Evolutionary conservation across 2,797 vertebrate species (phyloP).

Genomic region (Momotus momota): DNA sequence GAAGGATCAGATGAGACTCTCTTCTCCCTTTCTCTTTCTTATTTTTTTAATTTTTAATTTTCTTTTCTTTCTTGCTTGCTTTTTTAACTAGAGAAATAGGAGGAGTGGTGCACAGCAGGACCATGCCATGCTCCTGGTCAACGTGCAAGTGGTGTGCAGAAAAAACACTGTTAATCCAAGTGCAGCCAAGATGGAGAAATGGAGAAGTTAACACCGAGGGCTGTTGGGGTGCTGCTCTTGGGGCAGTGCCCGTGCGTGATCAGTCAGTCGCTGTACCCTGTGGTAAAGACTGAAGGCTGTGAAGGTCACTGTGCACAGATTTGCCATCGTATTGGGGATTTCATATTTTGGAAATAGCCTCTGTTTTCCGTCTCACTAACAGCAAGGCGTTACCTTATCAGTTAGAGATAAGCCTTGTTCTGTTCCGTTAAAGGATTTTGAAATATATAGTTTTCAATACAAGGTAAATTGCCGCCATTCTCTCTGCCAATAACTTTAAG

Average conservation of each 20-base stretch:
- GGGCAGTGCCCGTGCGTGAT: accelerated
- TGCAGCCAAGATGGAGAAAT: background rate
- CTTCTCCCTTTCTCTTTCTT: background rate
- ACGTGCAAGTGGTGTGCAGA: background rate
- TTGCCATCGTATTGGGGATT: background rate
- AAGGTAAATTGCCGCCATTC: background rate
- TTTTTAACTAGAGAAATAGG: background rate
- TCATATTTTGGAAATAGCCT: constrained; percentile 24
- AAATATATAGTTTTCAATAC: constrained; percentile 41
- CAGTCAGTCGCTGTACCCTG: background rate
- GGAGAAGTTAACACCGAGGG: accelerated
- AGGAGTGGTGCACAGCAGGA: background rate
- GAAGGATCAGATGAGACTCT: background rate
- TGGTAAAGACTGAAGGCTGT: background rate
- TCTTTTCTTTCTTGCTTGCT: background rate
- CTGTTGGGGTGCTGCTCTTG: background rate
- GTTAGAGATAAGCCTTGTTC: constrained; percentile 23
- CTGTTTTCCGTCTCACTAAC: constrained; percentile 20
- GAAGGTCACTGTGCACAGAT: constrained; percentile 29
- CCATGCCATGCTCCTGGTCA: background rate
- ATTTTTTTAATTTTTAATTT: background rate
- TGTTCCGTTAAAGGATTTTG: background rate
- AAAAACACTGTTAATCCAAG: background rate
- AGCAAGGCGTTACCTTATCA: constrained; percentile 14
- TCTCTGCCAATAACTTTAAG: constrained; percentile 25